These are phyloP conservation scores for Vireo griseus DNA, from an alignment of 2,797 vertebrate species.

Conservation along the genomic window DNA sequence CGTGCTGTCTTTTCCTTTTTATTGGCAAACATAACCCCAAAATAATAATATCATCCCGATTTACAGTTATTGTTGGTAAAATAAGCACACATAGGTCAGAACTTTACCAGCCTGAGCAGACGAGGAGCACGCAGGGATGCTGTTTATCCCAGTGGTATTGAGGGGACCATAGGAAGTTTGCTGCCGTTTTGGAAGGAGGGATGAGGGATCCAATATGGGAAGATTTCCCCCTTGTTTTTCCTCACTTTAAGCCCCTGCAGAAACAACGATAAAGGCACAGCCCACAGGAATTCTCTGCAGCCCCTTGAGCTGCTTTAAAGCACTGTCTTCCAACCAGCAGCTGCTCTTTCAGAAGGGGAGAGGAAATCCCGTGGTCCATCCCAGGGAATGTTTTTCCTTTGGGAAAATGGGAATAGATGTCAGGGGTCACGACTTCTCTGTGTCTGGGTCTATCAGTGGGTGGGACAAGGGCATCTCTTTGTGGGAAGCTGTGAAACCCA, in stretches of 20 bases:
- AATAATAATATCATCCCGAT: neutral
- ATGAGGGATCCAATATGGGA: neutral
- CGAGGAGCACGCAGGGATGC: neutral
- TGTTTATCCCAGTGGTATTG: neutral
- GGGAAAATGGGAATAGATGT: neutral
- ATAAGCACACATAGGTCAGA: neutral
- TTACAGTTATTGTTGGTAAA: neutral
- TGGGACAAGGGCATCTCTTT: neutral
- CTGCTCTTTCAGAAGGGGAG: neutral
- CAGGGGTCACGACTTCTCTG: neutral
- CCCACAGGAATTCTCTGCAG: neutral
- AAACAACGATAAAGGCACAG: neutral
- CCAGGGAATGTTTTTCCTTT: neutral
- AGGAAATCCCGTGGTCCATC: neutral
- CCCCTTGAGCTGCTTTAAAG: neutral
- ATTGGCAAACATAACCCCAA: neutral
- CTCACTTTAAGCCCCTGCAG: neutral
- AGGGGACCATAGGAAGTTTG: neutral
- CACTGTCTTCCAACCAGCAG: neutral
- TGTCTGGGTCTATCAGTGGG: accelerated
- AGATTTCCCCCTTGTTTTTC: neutral
- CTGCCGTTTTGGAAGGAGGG: neutral
- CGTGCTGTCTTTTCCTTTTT: neutral
- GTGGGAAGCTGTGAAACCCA: neutral
- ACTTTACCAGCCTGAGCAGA: neutral